Base-by-base conservation (phyloP, 2,797 vertebrate genomes). In the Tamandua tetradactyla region DNA sequence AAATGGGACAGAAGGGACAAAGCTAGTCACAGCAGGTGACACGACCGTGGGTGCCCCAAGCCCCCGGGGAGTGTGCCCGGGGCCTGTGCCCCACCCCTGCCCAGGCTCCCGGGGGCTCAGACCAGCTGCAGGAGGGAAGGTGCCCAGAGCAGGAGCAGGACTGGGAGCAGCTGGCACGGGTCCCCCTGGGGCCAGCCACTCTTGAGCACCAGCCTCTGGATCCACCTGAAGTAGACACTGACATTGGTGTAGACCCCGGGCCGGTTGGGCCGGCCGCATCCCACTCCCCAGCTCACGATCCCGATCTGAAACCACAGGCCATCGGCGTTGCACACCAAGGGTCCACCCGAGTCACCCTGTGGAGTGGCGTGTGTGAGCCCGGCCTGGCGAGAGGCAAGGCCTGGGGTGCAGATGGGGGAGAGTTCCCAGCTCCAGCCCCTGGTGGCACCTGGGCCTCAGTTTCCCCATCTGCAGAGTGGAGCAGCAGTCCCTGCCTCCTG, bases 291-390 rank as follows among this genome's bases (percentile, higher is more conserved):
- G 89, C 99, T 99, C 89, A 99, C 98, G 32, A 99, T 1, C 13
- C 99, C 99, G 0, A 97, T 97, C 86, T 99, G 93, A 96, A 98
- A 86, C 75, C 98, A 98, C 27, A 97, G 78, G 17, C 91, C 96
- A 0, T 98, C 98, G 1, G 79, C 96, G 74, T 97, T 98, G 49
- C 99, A 99, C 52, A 98, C 98, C 95, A 99, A 87, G 6, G 99
- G 99, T 52, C 99, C 98, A 0, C 99, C 99, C 0, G 99, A 99
- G 97, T 99, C 99, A 5, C 99, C 99, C 99, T 99, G 87, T 35
- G 64, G 93, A 89, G 68, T 18, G 89, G 90, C 23, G 47, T 11
- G 47, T 47, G 13, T 47, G 47, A 47, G 47, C 47, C 47, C 47
- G 8, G 47, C 47, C 47, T 13, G 47, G 13, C 1, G 20, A 9